phyloP scores from a whole-genome alignment of 2,113 vertebrate genomes.

The Lates calcarifer region DNA sequence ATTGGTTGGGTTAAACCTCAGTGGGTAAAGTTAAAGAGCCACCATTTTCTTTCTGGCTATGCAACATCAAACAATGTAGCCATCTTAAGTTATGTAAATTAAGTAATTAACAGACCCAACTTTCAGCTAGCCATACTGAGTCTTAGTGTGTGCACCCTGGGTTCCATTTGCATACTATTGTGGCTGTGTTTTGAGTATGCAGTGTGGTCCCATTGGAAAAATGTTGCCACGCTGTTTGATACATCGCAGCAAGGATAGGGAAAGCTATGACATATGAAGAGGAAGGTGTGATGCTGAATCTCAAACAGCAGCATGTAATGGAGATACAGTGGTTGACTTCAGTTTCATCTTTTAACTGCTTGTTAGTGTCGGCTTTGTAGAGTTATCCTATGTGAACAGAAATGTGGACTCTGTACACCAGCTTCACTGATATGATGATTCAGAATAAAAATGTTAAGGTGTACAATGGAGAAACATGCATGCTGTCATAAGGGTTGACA shows the following conservation, averaged over 20 bases:
- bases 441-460: too few relatives aligned
- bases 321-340: too few relatives aligned
- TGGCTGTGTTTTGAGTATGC: background rate
- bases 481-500: too few relatives aligned
- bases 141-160: background rate
- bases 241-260: too few relatives aligned
- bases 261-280: too few relatives aligned
- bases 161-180: background rate
- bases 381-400: too few relatives aligned
- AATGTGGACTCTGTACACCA: too few relatives aligned
- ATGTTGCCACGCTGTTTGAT: background rate
- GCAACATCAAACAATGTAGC: background rate
- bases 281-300: too few relatives aligned
- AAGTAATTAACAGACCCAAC: background rate
- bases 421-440: too few relatives aligned
- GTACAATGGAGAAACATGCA: too few relatives aligned
- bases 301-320: background rate
- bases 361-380: too few relatives aligned
- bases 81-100: background rate
- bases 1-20: constrained; percentile 4
- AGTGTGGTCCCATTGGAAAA: background rate
- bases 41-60: background rate
- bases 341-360: too few relatives aligned
- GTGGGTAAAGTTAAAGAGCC: background rate
- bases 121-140: background rate